Conservation (phyloP, 2,888 invertebrate species). For the Drosophila paramelanica region DNA sequence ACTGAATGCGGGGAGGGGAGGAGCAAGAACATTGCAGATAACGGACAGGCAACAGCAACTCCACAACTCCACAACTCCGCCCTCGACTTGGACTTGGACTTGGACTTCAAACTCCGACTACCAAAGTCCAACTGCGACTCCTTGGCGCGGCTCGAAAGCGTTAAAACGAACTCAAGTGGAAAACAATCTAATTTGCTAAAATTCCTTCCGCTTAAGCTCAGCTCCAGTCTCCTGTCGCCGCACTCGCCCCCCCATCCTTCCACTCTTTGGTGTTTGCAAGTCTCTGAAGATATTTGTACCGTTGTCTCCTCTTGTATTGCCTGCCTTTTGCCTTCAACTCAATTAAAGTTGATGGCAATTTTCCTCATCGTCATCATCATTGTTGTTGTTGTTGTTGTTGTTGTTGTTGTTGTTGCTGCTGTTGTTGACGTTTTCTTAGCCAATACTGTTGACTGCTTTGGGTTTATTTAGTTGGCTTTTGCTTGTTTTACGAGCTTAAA, state of each 20-base stretch:
- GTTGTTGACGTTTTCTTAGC: conserved; percentile 64
- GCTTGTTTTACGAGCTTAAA: conserved; percentile 71
- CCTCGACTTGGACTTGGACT: conserved; percentile 9
- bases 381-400: conserved; percentile 15
- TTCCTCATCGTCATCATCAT: conserved; percentile 41
- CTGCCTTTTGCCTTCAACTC: conserved; percentile 69
- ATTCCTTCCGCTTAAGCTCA: conserved; percentile 69
- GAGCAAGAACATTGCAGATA: conserved; percentile 20
- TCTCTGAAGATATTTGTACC: conserved; percentile 36
- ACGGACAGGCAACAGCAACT: conserved; percentile 27
- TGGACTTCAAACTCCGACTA: conserved; percentile 15
- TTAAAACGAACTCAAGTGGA: conserved; percentile 84
- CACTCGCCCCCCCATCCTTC: conserved; percentile 8
- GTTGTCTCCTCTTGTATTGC: conserved; percentile 34
- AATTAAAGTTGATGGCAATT: conserved; percentile 80
- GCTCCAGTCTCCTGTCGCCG: neutral
- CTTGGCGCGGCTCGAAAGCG: conserved; percentile 63
- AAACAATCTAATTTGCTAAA: conserved; percentile 85
- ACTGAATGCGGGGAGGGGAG: conserved; percentile 9
- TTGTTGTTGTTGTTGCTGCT: conserved; percentile 19
- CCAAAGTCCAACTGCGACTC: conserved; percentile 37
- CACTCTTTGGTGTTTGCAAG: conserved; percentile 13
- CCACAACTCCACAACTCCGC: conserved; percentile 7
- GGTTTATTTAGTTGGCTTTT: conserved; percentile 65
- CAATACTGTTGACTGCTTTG: conserved; percentile 74